Percentiles rank a stretch among this genome's conserved stretches.
These are phyloP conservation scores for Proisotoma minuta DNA, from an alignment of 2,888 invertebrate species.

Conservation along the genomic window DNA sequence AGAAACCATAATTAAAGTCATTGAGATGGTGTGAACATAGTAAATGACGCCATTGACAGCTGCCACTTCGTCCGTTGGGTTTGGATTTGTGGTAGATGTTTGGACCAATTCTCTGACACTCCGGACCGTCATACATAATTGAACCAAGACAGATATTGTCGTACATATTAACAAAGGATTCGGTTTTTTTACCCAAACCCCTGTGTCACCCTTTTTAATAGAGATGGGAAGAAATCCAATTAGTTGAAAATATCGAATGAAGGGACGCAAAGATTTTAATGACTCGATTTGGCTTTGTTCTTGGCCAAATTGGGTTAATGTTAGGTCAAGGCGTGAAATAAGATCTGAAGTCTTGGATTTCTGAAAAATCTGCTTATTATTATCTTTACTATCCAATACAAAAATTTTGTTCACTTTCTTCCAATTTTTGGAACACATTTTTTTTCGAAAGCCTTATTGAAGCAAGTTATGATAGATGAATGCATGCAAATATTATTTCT, in stretches of 20 bases:
- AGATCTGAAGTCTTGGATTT: neutral
- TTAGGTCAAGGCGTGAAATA: neutral
- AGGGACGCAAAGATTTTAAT: conserved; percentile 20
- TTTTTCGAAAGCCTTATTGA: neutral
- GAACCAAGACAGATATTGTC: conserved; percentile 10
- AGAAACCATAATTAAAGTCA: conserved; percentile 23
- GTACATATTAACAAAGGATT: conserved; percentile 18
- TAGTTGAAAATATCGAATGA: conserved; percentile 15
- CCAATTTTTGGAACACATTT: neutral
- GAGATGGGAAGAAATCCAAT: conserved; percentile 27
- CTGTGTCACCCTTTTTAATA: conserved; percentile 5
- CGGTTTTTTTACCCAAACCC: neutral
- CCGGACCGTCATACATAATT: conserved; percentile 15
- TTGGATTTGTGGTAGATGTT: neutral
- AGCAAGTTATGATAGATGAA: neutral
- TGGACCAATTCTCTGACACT: neutral
- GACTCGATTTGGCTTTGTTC: conserved; percentile 2
- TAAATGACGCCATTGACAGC: conserved; percentile 24
- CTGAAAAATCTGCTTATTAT: neutral
- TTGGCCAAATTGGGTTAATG: neutral
- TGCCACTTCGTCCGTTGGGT: conserved; percentile 8
- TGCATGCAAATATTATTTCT: too few species aligned
- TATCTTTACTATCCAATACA: neutral
- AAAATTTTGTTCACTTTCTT: neutral
- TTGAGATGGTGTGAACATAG: conserved; percentile 24